Base-by-base conservation (phyloP, 2,797 vertebrate genomes). In the Apogon talboti region DNA sequence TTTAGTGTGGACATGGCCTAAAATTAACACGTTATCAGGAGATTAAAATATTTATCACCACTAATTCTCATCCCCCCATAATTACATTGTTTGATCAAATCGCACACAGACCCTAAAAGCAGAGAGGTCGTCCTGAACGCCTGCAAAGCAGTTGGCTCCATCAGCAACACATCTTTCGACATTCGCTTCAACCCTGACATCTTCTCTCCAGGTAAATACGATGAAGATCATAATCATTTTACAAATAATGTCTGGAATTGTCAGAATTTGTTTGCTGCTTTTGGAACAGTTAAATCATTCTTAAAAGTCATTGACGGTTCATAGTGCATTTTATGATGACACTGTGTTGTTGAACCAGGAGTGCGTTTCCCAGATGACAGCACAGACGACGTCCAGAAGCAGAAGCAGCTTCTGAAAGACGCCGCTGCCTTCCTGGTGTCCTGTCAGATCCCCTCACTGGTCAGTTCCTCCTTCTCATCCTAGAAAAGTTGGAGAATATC, bases 101-200 rank as follows among this genome's bases (percentile, higher is more conserved):
- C 40, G 12, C 14, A 1, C 70, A 89, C 94, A 94, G 98, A 98
- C 87, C 94, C 96, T 49, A 98, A 96, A 92, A 98, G 97, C 84
- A 92, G 95, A 7, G 97, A 99, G 75, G 96, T 98, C 49, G 97
- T 99, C 61, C 94, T 95, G 30, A 99, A 98, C 0, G 98, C 98
- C 1, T 99, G 98, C 92, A 98, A 95, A 84, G 97, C 98, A 0
- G 98, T 99, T 0, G 96, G 98, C 71, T 99, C 98, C 75, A 94
- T 98, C 84, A 98, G 96, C 78, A 95, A 92, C 90, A 95, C 93
- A 0, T 97, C 97, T 0, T 99, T 99, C 0, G 98, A 99, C 62
- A 99, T 99, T 52, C 97, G 97, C 66, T 99, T 99, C 91, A 99
- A 99, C 89, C 97, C 97, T 0, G 98, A 99, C 81, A 96, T 99